Evolutionary conservation across 2,888 invertebrate genomes (phyloP).

Genomic region (Amblyjoppa fuscipennis): DNA sequence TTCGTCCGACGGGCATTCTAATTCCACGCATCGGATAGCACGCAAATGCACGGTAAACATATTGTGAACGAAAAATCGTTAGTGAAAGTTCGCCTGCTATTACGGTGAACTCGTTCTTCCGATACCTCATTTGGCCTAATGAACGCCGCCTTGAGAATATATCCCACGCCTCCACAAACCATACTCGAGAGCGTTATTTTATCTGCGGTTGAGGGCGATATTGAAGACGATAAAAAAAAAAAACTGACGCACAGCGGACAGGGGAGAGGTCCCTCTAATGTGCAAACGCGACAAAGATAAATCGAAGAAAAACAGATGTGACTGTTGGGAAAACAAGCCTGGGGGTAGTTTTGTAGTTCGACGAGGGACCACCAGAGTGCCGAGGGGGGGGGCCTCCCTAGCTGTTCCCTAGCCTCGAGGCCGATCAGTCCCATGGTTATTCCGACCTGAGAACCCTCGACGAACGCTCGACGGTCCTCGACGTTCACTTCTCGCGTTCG

Average conservation of each 20-base stretch:
- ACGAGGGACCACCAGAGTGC: slow-evolving; percentile 29
- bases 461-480: slow-evolving; percentile 17
- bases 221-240: slow-evolving; percentile 5
- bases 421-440: slow-evolving; percentile 15
- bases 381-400: not conserved
- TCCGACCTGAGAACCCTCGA: slow-evolving; percentile 46
- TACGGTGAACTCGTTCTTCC: slow-evolving; percentile 27
- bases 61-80: slow-evolving; percentile 17
- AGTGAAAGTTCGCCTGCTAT: slow-evolving; percentile 40
- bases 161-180: not conserved
- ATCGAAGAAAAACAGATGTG: slow-evolving; percentile 44
- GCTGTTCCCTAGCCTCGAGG: slow-evolving; percentile 5
- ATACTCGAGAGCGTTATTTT: slow-evolving; percentile 2
- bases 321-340: slow-evolving; percentile 18
- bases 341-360: slow-evolving; percentile 46
- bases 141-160: slow-evolving; percentile 19
- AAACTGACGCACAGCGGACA: not conserved
- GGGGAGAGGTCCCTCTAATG: not conserved
- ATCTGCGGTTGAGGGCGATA: slow-evolving; percentile 1
- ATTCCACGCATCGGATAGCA: slow-evolving; percentile 6
- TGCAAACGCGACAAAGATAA: slow-evolving; percentile 36
- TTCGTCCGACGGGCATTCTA: not conserved
- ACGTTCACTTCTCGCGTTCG: slow-evolving; percentile 30
- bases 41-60: slow-evolving; percentile 6
- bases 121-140: slow-evolving; percentile 25